Conservation (phyloP, 1,140 invertebrate genomes). For the Orius insidiosus region DNA sequence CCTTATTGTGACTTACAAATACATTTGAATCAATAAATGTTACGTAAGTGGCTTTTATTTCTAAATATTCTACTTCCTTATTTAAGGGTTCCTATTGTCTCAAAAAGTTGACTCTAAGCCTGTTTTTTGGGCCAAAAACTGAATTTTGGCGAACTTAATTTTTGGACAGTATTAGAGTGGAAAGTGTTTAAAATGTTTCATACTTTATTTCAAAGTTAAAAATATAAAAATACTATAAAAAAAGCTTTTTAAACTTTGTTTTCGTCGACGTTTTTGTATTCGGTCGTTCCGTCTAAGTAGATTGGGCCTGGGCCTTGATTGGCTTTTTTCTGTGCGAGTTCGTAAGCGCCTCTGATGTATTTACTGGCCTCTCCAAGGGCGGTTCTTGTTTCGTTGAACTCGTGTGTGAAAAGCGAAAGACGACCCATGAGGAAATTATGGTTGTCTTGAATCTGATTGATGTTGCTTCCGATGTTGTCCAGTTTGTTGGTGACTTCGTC, state of each 20-base stretch:
- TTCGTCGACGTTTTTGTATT: not conserved
- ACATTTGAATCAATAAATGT: conserved; percentile 12
- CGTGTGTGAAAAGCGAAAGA: conserved; percentile 61
- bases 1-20: conserved; percentile 10
- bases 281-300: conserved; percentile 19
- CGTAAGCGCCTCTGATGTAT: conserved; percentile 42
- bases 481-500: conserved; percentile 65
- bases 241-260: no score
- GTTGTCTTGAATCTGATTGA: conserved; percentile 65
- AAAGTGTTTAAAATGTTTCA: not conserved
- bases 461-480: conserved; percentile 50
- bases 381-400: conserved; percentile 68
- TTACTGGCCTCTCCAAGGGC: conserved; percentile 41
- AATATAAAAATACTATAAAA: not conserved
- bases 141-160: no score
- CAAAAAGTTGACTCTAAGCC: no score
- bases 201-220: not conserved
- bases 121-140: no score
- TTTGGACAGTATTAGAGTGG: no score
- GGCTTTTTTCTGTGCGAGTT: conserved; percentile 40
- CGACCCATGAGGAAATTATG: conserved; percentile 68
- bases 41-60: conserved; percentile 6
- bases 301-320: conserved; percentile 22
- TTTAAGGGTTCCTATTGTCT: no score
- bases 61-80: no score